A percentile compares a stretch with the other conserved stretches of the same genome.
These are phyloP conservation scores for Mus spicilegus DNA, from an alignment of 2,113 vertebrate species.

Conservation along the genomic window DNA sequence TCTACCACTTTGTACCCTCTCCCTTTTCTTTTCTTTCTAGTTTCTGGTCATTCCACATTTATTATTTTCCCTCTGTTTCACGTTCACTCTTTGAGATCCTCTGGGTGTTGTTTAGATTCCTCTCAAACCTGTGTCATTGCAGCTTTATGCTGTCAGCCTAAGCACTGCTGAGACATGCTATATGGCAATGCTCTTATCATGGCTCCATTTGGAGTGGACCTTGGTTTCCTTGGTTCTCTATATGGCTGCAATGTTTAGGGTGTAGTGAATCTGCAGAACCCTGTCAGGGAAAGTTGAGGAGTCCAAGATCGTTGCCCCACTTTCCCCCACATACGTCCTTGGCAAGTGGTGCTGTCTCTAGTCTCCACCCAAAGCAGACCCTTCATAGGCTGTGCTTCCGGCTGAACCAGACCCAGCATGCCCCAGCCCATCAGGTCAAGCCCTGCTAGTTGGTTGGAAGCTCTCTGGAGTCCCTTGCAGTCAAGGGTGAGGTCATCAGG, in stretches of 20 bases:
- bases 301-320: neutral
- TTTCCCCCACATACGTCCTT: neutral
- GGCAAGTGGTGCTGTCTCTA: neutral
- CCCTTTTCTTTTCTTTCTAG: neutral
- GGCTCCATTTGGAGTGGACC: neutral
- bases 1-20: neutral
- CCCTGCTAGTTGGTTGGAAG: constrained; percentile 15
- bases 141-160: neutral
- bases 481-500: constrained; percentile 72
- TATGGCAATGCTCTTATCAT: neutral
- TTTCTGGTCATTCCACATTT: constrained; percentile 7
- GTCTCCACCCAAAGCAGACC: constrained; percentile 1
- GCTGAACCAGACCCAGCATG: constrained; percentile 38
- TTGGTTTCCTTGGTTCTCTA: neutral
- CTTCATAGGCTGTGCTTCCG: neutral
- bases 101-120: neutral
- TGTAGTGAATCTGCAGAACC: neutral
- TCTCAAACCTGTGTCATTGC: neutral
- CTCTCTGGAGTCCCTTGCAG: neutral
- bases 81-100: neutral
- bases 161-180: neutral
- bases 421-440: constrained; percentile 11
- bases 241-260: neutral
- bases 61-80: neutral
- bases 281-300: neutral